A percentile compares a stretch with the other conserved stretches of the same genome.
phyloP scores from a whole-genome alignment of 2,888 invertebrate genomes.

The Cephus spinipes region DNA sequence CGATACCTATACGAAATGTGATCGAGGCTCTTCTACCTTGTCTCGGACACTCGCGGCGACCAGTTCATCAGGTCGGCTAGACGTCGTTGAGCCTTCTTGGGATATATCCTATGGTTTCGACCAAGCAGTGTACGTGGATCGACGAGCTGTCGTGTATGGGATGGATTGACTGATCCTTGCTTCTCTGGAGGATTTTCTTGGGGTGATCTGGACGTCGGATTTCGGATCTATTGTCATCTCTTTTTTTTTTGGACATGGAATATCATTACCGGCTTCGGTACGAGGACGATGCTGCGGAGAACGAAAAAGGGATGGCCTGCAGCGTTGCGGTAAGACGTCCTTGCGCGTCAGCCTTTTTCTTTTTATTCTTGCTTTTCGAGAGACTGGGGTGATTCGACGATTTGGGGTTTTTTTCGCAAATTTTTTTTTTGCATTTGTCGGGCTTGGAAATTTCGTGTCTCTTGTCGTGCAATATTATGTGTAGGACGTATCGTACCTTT shows the following conservation, averaged over 20 bases:
- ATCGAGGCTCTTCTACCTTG: neutral
- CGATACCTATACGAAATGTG: neutral
- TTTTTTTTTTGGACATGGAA: conserved; percentile 25
- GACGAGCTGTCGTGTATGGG: neutral
- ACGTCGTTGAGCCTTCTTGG: neutral
- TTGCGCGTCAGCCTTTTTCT: neutral
- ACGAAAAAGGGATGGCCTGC: conserved; percentile 49
- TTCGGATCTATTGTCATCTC: neutral
- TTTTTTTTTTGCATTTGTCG: neutral
- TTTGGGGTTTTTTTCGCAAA: neutral
- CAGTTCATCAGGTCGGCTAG: neutral
- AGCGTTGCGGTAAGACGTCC: conserved; percentile 52
- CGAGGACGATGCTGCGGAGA: conserved; percentile 56
- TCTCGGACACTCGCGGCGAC: neutral
- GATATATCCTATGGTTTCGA: neutral
- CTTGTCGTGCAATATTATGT: neutral
- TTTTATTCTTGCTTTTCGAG: neutral
- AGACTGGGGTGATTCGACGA: neutral
- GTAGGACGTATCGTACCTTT: neutral
- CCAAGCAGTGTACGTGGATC: neutral
- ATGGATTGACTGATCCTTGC: neutral
- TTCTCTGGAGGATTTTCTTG: neutral
- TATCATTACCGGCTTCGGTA: conserved; percentile 48
- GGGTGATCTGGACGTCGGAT: neutral
- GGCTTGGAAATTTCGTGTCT: neutral